Evolutionary conservation across 2,888 invertebrate genomes (phyloP).

Genomic region (Eupithecia insigniata): DNA sequence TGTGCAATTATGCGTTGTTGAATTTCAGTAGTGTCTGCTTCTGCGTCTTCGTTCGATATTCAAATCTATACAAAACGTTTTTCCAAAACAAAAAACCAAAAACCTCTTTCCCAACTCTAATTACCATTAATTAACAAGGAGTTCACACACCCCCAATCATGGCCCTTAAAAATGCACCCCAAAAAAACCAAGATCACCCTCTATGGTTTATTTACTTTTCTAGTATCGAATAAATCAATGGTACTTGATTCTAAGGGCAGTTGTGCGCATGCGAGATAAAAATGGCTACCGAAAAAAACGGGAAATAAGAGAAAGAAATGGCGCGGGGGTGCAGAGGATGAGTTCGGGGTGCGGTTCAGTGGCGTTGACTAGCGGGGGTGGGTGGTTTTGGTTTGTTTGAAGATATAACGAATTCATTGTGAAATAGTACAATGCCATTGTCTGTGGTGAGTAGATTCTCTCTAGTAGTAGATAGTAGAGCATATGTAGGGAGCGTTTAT

Average conservation of each 20-base stretch:
- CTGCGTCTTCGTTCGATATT: background rate
- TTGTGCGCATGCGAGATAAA: slow-evolving; percentile 76
- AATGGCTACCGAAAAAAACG: slow-evolving; percentile 79
- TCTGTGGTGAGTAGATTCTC: background rate
- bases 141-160: slow-evolving; percentile 31
- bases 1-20: too few species aligned
- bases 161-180: slow-evolving; percentile 45
- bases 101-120: slow-evolving; percentile 18
- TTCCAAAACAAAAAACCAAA: background rate
- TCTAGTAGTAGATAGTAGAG: background rate
- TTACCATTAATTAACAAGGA: slow-evolving; percentile 29
- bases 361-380: slow-evolving; percentile 30
- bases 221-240: slow-evolving; percentile 74
- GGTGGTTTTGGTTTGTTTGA: slow-evolving; percentile 19
- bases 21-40: too few species aligned
- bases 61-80: background rate
- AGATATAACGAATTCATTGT: background rate
- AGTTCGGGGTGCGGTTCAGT: slow-evolving; percentile 53
- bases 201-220: slow-evolving; percentile 68
- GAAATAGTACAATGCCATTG: too few species aligned
- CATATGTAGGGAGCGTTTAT: background rate
- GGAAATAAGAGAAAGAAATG: slow-evolving; percentile 82
- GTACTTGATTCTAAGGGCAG: slow-evolving; percentile 28
- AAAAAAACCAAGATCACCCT: slow-evolving; percentile 50
- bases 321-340: slow-evolving; percentile 58